Conservation (phyloP, 2,113 vertebrate species). For the Marcusenius ussheri region DNA sequence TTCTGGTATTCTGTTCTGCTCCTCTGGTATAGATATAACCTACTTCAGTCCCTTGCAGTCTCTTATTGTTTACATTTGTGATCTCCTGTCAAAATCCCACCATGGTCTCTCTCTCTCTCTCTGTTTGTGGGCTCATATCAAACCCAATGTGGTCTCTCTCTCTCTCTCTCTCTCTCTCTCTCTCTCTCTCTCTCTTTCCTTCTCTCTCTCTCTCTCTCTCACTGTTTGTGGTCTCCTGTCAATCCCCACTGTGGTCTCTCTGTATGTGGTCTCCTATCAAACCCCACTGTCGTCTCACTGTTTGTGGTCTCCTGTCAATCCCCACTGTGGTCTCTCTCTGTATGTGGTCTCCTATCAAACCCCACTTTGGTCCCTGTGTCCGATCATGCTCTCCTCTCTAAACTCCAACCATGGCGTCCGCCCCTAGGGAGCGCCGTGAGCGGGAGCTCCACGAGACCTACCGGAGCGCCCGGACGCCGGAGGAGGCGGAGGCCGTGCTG, state of each 20-base stretch:
- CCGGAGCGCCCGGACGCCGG: constrained; percentile 69
- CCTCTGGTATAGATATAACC: background rate
- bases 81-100: background rate
- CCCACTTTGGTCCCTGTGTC: background rate
- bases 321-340: background rate
- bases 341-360: background rate
- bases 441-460: constrained; percentile 79
- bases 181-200: no score
- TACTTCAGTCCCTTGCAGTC: background rate
- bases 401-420: background rate
- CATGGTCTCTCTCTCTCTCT: background rate
- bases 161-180: background rate
- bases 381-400: background rate
- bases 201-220: background rate
- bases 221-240: no score
- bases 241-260: background rate
- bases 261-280: background rate
- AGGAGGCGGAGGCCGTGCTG: constrained; percentile 80
- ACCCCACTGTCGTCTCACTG: background rate
- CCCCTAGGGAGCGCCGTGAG: constrained; percentile 75
- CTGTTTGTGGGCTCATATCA: background rate
- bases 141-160: background rate
- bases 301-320: background rate
- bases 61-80: background rate
- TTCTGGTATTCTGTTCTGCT: background rate